Conservation (phyloP, 2,113 vertebrate species). For the Mormyrus lacerda region DNA sequence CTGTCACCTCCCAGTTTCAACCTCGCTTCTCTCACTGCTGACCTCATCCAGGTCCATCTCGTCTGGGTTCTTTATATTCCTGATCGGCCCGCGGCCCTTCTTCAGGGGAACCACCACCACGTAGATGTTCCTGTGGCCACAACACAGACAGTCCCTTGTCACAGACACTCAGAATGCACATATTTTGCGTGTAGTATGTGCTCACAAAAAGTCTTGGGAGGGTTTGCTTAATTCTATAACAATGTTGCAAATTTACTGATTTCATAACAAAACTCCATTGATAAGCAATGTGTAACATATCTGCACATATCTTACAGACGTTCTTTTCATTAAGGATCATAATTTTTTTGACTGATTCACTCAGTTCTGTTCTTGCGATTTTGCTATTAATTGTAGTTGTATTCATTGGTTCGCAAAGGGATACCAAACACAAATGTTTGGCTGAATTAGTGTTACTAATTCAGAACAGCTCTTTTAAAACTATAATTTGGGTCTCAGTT, state of each 20-base stretch:
- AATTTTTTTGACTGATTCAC: neutral
- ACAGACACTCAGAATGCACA: neutral
- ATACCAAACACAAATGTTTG: neutral
- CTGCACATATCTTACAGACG: neutral
- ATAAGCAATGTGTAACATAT: neutral
- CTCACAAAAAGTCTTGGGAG: neutral
- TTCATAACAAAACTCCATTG: neutral
- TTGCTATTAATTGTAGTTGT: neutral
- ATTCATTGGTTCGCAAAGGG: neutral
- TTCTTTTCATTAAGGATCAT: too few relatives aligned
- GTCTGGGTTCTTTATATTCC: constrained; percentile 80
- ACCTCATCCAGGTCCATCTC: constrained; percentile 99
- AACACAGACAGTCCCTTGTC: neutral
- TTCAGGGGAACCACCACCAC: constrained; percentile 90
- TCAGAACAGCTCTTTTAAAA: neutral
- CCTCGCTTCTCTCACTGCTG: constrained; percentile 16
- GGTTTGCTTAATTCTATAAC: neutral
- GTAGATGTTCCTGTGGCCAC: constrained; percentile 72
- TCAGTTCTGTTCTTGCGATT: neutral
- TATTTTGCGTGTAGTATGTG: neutral
- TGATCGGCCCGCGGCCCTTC: constrained; percentile 73
- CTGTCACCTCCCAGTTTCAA: neutral
- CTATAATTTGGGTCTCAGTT: neutral
- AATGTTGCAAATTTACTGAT: neutral
- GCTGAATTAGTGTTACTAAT: neutral